These are phyloP conservation scores for Leptinotarsa haldemani DNA, from an alignment of 2,888 invertebrate species.

Conservation along the genomic window DNA sequence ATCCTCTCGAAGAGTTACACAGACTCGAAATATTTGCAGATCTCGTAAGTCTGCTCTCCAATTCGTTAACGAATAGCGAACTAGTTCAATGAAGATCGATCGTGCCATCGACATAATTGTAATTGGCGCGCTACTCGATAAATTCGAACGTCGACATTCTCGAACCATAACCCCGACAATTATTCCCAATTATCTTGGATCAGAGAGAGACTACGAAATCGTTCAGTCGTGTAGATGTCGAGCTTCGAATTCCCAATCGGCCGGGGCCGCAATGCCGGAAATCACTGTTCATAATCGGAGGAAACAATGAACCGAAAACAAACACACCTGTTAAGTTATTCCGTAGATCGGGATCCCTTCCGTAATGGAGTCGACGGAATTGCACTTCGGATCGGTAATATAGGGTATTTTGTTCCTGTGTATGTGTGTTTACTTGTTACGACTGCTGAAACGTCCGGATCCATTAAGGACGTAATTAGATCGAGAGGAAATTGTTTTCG, in stretches of 20 bases:
- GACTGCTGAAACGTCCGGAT: not conserved
- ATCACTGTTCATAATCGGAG: constrained; percentile 17
- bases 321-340: constrained; percentile 29
- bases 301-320: constrained; percentile 24
- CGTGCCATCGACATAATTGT: not conserved
- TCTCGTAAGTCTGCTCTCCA: not conserved
- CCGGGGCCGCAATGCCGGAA: constrained; percentile 14
- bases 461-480: constrained; percentile 4
- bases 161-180: constrained; percentile 21
- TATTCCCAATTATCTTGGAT: constrained; percentile 25
- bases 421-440: not conserved
- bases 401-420: not conserved
- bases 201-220: constrained; percentile 2
- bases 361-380: not conserved
- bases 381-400: not conserved
- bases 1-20: not conserved
- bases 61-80: not conserved
- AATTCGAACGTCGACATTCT: constrained; percentile 4
- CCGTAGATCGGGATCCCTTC: not conserved
- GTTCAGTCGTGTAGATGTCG: constrained; percentile 1
- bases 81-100: not conserved
- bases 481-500: constrained; percentile 10
- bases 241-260: constrained; percentile 4
- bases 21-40: not conserved
- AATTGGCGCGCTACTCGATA: constrained; percentile 4